These are phyloP conservation scores for Tanytarsus gracilentus DNA, from an alignment of 2,888 invertebrate genomes.

Conservation along the genomic window DNA sequence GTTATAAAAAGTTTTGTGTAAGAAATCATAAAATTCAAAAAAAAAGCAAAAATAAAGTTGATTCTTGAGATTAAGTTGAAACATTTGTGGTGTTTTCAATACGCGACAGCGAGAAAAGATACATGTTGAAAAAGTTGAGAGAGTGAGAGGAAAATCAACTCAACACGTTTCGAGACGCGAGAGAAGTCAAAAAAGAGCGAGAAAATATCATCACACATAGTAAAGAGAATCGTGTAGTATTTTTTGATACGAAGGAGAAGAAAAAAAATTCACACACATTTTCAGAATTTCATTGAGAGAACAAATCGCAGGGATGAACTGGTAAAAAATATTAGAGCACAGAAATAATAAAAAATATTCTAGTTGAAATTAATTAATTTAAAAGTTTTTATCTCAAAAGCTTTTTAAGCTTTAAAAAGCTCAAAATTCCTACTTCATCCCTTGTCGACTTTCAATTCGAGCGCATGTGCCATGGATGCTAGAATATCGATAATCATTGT, in stretches of 20 bases:
- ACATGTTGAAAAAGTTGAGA: not conserved
- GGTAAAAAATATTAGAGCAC: not conserved
- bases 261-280: constrained; percentile 6
- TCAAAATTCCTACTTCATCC: not conserved
- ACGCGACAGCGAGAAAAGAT: too few species aligned
- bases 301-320: not conserved
- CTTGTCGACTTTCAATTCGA: not conserved
- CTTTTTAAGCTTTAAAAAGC: not conserved
- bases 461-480: constrained; percentile 11
- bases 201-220: not conserved
- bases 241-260: not conserved
- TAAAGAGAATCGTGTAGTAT: constrained; percentile 1
- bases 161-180: not conserved
- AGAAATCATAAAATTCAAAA: too few species aligned
- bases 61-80: too few species aligned
- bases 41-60: too few species aligned
- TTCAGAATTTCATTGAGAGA: constrained; percentile 8
- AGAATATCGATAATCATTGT: constrained; percentile 11
- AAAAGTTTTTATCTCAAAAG: not conserved
- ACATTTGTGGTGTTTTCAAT: too few species aligned
- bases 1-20: too few species aligned
- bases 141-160: not conserved
- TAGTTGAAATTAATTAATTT: not conserved
- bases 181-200: not conserved
- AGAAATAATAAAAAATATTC: not conserved